These are phyloP conservation scores for Egretta garzetta DNA, from an alignment of 2,113 vertebrate genomes.

Conservation along the genomic window DNA sequence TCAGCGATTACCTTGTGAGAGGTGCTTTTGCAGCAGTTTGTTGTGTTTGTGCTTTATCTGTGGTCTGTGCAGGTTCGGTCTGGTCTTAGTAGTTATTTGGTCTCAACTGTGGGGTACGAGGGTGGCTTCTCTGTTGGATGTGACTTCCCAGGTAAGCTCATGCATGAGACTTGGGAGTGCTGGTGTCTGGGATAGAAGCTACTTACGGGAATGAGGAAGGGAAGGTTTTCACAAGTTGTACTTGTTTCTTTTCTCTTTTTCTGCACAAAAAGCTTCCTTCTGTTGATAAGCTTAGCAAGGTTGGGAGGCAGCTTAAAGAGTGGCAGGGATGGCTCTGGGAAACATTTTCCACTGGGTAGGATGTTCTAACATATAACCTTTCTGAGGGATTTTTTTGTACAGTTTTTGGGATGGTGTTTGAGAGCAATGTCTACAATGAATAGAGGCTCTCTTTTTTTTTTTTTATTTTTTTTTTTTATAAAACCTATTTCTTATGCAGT, in stretches of 20 bases:
- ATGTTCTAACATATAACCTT: neutral
- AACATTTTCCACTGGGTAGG: neutral
- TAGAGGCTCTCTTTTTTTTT: neutral
- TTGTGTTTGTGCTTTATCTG: neutral
- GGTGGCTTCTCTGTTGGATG: too few species aligned
- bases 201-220: neutral
- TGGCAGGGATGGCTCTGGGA: neutral
- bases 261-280: neutral
- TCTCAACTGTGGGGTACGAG: neutral
- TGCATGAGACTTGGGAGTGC: neutral
- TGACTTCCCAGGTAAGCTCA: neutral
- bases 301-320: neutral
- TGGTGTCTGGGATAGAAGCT: neutral
- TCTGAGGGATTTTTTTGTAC: neutral
- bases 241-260: neutral
- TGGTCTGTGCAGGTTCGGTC: neutral
- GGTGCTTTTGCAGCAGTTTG: neutral
- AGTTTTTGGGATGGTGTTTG: neutral
- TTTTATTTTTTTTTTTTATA: too few species aligned
- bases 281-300: neutral
- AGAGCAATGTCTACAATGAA: neutral
- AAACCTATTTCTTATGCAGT: neutral
- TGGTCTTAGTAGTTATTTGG: neutral
- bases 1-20: neutral
- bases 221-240: neutral